Percentiles rank a stretch among this genome's conserved stretches.
Evolutionary conservation across 2,113 vertebrate species (phyloP).

Genomic region (Mus musculus): GRCm39 chr10:109810001-109810500

Average conservation of each 20-base stretch:
- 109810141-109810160: conserved; percentile 84
- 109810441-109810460: conserved; percentile 69
- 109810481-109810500: not conserved
- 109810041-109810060: conserved; percentile 74
- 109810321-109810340: conserved; percentile 88
- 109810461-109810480: conserved; percentile 64
- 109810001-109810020: conserved; percentile 72
- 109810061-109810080: conserved; percentile 78
- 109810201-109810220: conserved; percentile 84
- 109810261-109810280: conserved; percentile 62
- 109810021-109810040: conserved; percentile 74
- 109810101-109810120: conserved; percentile 83
- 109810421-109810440: conserved; percentile 71
- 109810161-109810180: conserved; percentile 75
- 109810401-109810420: conserved; percentile 70
- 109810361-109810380: conserved; percentile 83
- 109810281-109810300: conserved; percentile 80
- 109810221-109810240: conserved; percentile 84
- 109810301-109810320: conserved; percentile 86
- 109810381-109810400: conserved; percentile 77
- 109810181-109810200: conserved; percentile 86
- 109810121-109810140: conserved; percentile 81
- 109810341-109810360: conserved; percentile 86
- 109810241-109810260: conserved; percentile 69
- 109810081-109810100: conserved; percentile 79